A percentile compares a stretch with the other conserved stretches of the same genome.
phyloP scores from a whole-genome alignment of 2,797 vertebrate species.

The Xenopus petersii region DNA sequence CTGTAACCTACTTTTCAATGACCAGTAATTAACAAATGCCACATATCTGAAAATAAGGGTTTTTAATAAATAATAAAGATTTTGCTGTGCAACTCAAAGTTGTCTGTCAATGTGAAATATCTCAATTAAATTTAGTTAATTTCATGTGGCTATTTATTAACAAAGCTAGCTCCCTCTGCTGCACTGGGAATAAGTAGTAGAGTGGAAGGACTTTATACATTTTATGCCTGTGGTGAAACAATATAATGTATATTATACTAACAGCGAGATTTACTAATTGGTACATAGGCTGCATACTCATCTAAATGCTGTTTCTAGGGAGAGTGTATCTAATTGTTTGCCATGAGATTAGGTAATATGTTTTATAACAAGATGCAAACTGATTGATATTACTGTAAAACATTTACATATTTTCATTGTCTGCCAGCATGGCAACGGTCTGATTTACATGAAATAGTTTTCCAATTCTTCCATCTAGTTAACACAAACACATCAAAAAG shows the following conservation, averaged over 20 bases:
- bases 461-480: too few species aligned
- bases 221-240: slow-evolving; percentile 36
- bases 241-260: slow-evolving; percentile 33
- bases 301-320: slow-evolving; percentile 19
- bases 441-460: neutral
- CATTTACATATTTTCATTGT: slow-evolving; percentile 11
- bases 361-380: slow-evolving; percentile 13
- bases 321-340: slow-evolving; percentile 30
- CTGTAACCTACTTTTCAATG: slow-evolving; percentile 39
- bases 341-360: slow-evolving; percentile 13
- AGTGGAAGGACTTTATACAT: slow-evolving; percentile 7
- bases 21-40: slow-evolving; percentile 39
- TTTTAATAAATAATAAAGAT: slow-evolving; percentile 42
- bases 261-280: slow-evolving; percentile 33
- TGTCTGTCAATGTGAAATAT: slow-evolving; percentile 47
- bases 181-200: slow-evolving; percentile 32
- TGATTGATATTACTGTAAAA: slow-evolving; percentile 18
- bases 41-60: slow-evolving; percentile 39
- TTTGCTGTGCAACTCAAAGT: slow-evolving; percentile 33
- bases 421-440: neutral
- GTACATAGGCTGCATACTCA: slow-evolving; percentile 15
- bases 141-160: slow-evolving; percentile 48
- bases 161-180: slow-evolving; percentile 20
- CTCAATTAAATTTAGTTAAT: slow-evolving; percentile 43
- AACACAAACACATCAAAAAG: too few species aligned